These are phyloP conservation scores for Platycercus adscitus DNA, from an alignment of 2,113 vertebrate species.

Conservation along the genomic window DNA sequence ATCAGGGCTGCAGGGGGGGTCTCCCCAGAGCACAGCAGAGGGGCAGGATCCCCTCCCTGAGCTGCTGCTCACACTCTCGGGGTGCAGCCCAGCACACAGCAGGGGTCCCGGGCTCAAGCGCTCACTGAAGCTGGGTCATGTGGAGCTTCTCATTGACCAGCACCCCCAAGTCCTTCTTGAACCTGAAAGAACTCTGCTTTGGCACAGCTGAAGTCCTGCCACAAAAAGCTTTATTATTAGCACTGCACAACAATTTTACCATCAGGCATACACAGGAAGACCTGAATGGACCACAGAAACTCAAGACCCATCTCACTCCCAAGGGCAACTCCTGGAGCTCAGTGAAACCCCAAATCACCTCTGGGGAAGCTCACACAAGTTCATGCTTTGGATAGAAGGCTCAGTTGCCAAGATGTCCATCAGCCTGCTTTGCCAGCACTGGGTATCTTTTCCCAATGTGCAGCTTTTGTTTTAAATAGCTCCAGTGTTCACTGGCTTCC, in stretches of 20 bases:
- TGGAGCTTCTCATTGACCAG: not conserved
- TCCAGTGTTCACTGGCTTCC: not conserved
- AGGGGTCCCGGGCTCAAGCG: not conserved
- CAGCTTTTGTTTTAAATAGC: not conserved
- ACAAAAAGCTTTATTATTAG: not conserved
- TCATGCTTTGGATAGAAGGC: not conserved
- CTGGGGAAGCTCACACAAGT: not conserved
- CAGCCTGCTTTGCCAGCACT: not conserved
- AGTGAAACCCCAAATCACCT: not conserved
- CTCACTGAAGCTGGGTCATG: not conserved
- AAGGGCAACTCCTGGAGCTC: not conserved
- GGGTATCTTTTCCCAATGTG: fast-evolving
- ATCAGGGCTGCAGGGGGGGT: no score
- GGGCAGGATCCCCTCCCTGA: not conserved
- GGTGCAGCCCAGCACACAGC: not conserved
- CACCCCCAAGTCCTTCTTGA: not conserved
- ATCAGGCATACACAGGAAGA: not conserved
- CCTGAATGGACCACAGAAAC: not conserved
- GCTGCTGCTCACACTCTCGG: not conserved
- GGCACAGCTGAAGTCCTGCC: not conserved
- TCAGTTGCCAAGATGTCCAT: not conserved
- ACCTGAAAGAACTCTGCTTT: not conserved
- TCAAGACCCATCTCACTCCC: not conserved
- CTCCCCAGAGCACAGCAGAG: not conserved
- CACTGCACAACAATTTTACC: not conserved